Evolutionary conservation across 2,113 vertebrate genomes (phyloP).

Genomic region (Rhizomys pruinosus): DNA sequence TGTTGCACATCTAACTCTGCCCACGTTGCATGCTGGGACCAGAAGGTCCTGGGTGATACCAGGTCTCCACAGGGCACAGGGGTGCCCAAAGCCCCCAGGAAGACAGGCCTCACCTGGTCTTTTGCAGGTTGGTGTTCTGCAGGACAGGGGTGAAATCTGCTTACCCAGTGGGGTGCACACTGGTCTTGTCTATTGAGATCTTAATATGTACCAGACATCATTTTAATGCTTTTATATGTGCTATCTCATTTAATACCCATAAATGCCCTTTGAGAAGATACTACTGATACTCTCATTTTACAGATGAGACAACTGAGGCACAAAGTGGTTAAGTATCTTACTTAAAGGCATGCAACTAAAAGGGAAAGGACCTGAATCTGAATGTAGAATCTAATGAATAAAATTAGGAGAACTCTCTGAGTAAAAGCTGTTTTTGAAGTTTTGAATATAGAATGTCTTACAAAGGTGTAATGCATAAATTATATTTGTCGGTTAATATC

Average conservation of each 20-base stretch:
- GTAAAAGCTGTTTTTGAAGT: background rate
- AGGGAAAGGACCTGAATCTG: background rate
- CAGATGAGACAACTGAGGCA: constrained; percentile 10
- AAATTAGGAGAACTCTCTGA: background rate
- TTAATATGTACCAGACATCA: background rate
- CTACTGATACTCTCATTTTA: background rate
- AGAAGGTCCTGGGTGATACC: no score
- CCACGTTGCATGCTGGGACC: no score
- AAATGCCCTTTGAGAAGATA: background rate
- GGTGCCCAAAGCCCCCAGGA: no score
- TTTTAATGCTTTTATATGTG: constrained; percentile 30
- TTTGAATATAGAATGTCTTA: constrained; percentile 14
- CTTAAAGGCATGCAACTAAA: constrained; percentile 7
- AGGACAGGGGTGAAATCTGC: no score
- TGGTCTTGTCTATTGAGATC: no score
- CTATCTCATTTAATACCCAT: constrained; percentile 15
- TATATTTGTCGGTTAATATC: constrained; percentile 29
- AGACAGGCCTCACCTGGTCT: no score
- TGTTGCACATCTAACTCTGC: no score
- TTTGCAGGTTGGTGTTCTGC: no score
- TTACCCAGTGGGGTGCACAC: no score
- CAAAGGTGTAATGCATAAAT: background rate
- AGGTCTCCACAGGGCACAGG: no score
- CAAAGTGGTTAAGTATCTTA: background rate
- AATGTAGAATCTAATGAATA: constrained; percentile 25